A percentile compares a stretch with the other conserved stretches of the same genome.
phyloP scores from a whole-genome alignment of 2,888 invertebrate species.

The Portevinia maculata region DNA sequence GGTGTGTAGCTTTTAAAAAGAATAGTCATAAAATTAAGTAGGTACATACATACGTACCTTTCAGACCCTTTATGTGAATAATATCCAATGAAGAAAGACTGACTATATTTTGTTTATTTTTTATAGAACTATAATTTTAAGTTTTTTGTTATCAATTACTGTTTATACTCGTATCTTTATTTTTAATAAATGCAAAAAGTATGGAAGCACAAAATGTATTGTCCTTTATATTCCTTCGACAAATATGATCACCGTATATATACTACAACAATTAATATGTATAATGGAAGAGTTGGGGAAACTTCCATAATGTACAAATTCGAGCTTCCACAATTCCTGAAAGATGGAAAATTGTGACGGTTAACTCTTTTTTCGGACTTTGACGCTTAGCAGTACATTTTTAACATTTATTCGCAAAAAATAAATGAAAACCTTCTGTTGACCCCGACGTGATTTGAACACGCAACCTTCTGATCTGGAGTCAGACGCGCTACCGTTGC shows the following conservation, averaged over 20 bases:
- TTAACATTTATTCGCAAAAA: background rate
- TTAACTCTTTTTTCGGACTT: too few relatives aligned
- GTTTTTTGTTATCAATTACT: too few relatives aligned
- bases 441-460: slow-evolving; percentile 74
- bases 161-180: too few relatives aligned
- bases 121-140: too few relatives aligned
- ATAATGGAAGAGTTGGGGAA: too few relatives aligned
- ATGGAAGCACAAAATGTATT: background rate
- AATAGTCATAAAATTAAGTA: too few relatives aligned
- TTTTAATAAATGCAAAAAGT: background rate
- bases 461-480: slow-evolving; percentile 73
- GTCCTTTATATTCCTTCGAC: slow-evolving; percentile 3
- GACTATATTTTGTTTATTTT: too few relatives aligned
- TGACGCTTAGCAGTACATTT: background rate
- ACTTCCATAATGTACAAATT: too few relatives aligned
- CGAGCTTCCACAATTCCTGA: too few relatives aligned
- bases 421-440: slow-evolving; percentile 4
- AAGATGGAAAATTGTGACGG: too few relatives aligned
- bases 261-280: too few relatives aligned
- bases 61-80: background rate
- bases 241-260: background rate
- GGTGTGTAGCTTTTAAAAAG: background rate
- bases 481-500: slow-evolving; percentile 73
- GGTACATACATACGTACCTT: background rate
- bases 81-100: too few relatives aligned